Percentiles rank a stretch among this genome's conserved stretches.
Conservation (phyloP, 2,888 invertebrate species). For the Drosophila mimetica region DNA sequence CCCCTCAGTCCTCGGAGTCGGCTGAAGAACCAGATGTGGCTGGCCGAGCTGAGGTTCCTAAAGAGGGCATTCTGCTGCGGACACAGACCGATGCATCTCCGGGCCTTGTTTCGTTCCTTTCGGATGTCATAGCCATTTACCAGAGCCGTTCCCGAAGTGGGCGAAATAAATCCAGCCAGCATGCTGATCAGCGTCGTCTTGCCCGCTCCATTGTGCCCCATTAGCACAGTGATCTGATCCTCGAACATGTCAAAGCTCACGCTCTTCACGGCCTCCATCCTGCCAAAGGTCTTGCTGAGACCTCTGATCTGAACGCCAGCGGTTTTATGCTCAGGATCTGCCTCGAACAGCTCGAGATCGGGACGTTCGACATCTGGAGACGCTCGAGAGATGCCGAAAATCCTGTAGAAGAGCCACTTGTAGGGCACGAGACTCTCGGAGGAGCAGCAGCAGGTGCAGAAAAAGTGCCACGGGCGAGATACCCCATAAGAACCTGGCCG, state of each 20-base stretch:
- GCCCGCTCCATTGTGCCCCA: constrained; percentile 92
- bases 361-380: constrained; percentile 8
- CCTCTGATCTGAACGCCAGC: constrained; percentile 85
- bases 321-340: constrained; percentile 78
- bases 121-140: constrained; percentile 89
- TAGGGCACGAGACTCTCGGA: background rate
- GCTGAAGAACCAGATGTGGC: constrained; percentile 92
- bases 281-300: constrained; percentile 87
- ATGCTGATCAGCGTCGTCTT: constrained; percentile 96
- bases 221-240: constrained; percentile 92
- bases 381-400: background rate
- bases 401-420: background rate
- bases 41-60: constrained; percentile 90
- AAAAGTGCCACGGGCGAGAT: constrained; percentile 91
- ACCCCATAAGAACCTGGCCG: constrained; percentile 93
- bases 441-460: constrained; percentile 86
- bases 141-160: constrained; percentile 88
- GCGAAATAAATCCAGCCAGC: constrained; percentile 90
- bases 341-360: constrained; percentile 25
- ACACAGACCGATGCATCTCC: constrained; percentile 90
- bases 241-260: constrained; percentile 91
- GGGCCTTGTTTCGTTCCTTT: constrained; percentile 87
- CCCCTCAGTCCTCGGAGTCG: constrained; percentile 87
- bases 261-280: constrained; percentile 87
- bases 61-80: constrained; percentile 94